A percentile compares a stretch with the other conserved stretches of the same genome.
Conservation (phyloP, 2,797 vertebrate genomes). For the Pogonophryne albipinna region DNA sequence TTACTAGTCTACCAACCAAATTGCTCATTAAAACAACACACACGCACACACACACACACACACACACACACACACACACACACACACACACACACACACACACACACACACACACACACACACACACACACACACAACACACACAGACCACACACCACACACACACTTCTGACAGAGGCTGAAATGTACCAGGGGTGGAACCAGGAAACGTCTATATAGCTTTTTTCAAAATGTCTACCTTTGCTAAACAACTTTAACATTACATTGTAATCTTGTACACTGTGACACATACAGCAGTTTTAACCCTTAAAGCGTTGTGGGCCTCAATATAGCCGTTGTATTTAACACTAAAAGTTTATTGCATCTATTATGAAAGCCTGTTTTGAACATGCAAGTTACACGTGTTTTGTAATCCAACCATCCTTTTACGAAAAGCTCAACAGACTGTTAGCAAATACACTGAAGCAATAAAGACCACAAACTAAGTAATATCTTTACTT, state of each 20-base stretch:
- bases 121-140: background rate
- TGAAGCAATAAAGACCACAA: slow-evolving; percentile 47
- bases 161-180: no score
- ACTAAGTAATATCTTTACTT: slow-evolving; percentile 9
- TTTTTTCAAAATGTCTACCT: background rate
- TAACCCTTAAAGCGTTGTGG: background rate
- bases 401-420: slow-evolving; percentile 31
- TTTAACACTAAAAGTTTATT: background rate
- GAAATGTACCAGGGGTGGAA: no score
- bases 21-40: no score
- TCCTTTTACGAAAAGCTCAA: background rate
- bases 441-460: slow-evolving; percentile 28
- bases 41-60: no score
- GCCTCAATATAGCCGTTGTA: background rate
- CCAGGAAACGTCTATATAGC: no score
- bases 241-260: background rate
- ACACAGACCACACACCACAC: background rate
- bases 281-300: background rate
- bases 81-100: background rate
- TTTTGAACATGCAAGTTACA: slow-evolving; percentile 45
- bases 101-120: background rate
- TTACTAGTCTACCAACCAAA: no score
- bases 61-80: background rate
- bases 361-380: slow-evolving; percentile 28
- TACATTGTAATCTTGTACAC: no score